Evolutionary conservation across 2,797 vertebrate genomes (phyloP), one percentile per base, ranked within the genome.

Genomic region (Crenichthys baileyi): DNA sequence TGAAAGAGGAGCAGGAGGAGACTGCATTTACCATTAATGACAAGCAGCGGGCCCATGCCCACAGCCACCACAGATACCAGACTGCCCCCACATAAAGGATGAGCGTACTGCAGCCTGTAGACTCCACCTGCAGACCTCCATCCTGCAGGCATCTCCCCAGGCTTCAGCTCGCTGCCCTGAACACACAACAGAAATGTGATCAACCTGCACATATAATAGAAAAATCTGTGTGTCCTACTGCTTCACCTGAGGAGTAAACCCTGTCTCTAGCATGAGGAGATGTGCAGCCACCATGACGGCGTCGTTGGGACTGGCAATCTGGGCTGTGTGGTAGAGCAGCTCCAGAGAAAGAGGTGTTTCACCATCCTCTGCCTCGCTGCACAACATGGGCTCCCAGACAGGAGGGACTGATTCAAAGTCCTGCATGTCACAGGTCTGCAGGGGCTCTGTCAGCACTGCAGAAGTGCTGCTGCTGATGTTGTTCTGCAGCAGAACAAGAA

Each of bases 181-280:
- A 77, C 72, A 78, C 29, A 41, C 0, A 46, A 70, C 53, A 60
- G 11, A 60, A 6, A 31, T 6, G 41, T 48, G 65, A 46, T 26
- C 31, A 1, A 5, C 20, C 67, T 15, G 67, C 16, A 31, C 53
- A 16, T 41, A 41, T 22, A 31, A 29, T 8, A 46, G n/a, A 20
- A 12, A 29, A 12, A 68, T 5, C n/a, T 9, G 15, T 18, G 5
- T 7, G 18, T 5, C 39, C 72, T 29, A 39, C 20, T 0, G 15
- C 12, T 93, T 92, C 79, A 98, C 98, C 96, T 97, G 95, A 61
- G 96, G 94, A 4, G 94, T 78, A 16, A 98, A 99, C 44, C 98
- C 98, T 0, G 97, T 96, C 89, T 99, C 98, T 75, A 98, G 87
- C 97, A 99, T 98, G 75, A 99, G 96, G 65, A 97, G 96, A 83